Base-by-base conservation (phyloP, 2,888 invertebrate genomes). In the Ceriagrion tenellum region DNA sequence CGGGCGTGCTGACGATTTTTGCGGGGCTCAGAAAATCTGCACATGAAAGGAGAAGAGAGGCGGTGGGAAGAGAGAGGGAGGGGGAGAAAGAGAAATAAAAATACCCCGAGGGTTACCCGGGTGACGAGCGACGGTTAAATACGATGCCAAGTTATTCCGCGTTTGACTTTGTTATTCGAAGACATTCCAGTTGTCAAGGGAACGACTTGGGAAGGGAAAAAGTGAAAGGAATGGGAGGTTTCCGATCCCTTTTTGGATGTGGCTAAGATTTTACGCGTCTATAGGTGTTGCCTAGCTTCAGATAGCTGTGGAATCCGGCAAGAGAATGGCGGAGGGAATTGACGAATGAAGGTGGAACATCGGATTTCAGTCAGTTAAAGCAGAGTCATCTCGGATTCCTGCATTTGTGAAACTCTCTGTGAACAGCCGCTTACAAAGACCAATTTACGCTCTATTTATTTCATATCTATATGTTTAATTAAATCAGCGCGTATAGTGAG, bases 121-220 rank as follows among this genome's bases (percentile, higher is more conserved):
- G 81, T 35, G 81, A 81, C 81, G 35, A 35, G 81, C 35, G 81
- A 81, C 30, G 35, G 13, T 81, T 81, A 81, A 81, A 81, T 81
- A 35, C 81, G 81, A 81, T 81, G 81, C 81, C 81, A 81, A 81
- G 81, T 35, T 81, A 81, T 81, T 81, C 35, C 81, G 81, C 81
- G 16, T 35, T 81, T n/a, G 81, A 13, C 81, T 81, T 81, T 81
- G 81, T 81, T 81, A 81, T 81, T 81, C 81, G 81, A 81, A 81
- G 81, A 81, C 81, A 81, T 81, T 81, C 81, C 18, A 81, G 81
- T 81, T 69, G 69, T 8, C 69, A 26, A 69, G n/a, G 69, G 26
- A 26, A 26, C 69, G 23, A 69, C 69, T 26, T 69, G 35, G 69
- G 26, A 35, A 13, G 35, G 81, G 81, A 10, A 69, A 35, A 81